Evolutionary conservation across 1,140 invertebrate species (phyloP), one percentile per base, ranked within the genome.

Genomic region (Chrysoperla carnea): DNA sequence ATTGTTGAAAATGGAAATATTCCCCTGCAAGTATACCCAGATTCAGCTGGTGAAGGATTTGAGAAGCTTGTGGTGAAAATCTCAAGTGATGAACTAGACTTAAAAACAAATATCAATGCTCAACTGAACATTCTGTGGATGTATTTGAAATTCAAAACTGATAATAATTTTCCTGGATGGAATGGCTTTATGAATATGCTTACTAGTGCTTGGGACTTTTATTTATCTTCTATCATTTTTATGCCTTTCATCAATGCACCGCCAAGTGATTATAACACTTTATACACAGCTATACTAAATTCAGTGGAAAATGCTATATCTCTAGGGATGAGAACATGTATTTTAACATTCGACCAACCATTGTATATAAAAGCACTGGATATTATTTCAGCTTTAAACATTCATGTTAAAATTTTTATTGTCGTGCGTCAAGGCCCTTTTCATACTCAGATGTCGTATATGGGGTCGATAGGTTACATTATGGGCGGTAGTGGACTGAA

Each of bases 401-500:
- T 48, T 29, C 40, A 14, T 27, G 33, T 42, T 37, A 38, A 43
- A 14, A 13, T 42, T n/a, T 44, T 29, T 11, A 14, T 12, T 42
- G 40, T 41, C 41, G 36, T 47, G n/a, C n/a, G n/a, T n/a, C n/a
- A 4, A 31, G 37, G 47, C 29, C 44, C 35, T 23, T 49, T 53
- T 40, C 46, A 53, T 39, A 39, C 39, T 23, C 15, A 51, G 4
- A 49, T 50, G 49, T 51, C 47, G 6, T 51, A 44, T 37, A 33
- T 52, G 27, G 48, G 46, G 13, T 37, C 27, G 9, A 46, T 51
- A 38, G 40, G 48, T 13, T 44, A n/a, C n/a, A 37, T 37, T 14
- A 50, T 49, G 48, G 39, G 14, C 28, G 45, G 43, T 39, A 50
- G 48, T 45, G 46, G 49, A 8, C 39, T 54, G 9, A 48, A 51